Evolutionary conservation across 2,113 vertebrate genomes (phyloP), one percentile per base, ranked within the genome.

Genomic region (Pavo muticus): DNA sequence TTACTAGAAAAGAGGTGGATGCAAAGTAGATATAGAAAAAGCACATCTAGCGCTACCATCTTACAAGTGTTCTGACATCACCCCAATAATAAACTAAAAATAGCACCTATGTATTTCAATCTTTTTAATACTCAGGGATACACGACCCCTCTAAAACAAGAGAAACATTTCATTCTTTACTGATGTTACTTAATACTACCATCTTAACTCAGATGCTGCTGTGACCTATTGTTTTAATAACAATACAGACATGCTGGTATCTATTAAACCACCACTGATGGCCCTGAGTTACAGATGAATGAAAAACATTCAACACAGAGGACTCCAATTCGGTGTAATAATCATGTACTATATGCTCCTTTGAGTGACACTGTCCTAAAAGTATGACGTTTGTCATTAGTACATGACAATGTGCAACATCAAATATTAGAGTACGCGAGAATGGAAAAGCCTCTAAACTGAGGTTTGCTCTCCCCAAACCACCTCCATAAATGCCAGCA

Each of bases 211-310:
- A 8, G 47, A 20, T 25, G 47, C 40, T 68, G 44, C 69, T 69
- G 65, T 39, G 40, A 91, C 65, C 57, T 68, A 24, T 4, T 30
- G 57, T 83, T 88, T 84, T 29, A 78, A 8, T 54, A 74, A 52
- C 0, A 2, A 47, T 2, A 64, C 59, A 56, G 60, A 71, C 39
- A 60, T 25, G 25, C 9, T 0, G 1, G 42, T 10, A 50, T 30
- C 83, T 45, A 69, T 40, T 40, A 72, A 79, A 57, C 37, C 42
- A 71, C 24, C 56, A n/a, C 0, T 8, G 17, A 75, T 4, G 59
- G 56, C 11, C 70, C 57, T 30, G 21, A 77, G 68, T 19, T n/a
- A 71, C 25, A 68, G 59, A 50, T 2, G 32, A 92, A 79, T 11
- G 14, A 30, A 52, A 67, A 56, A 0, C 77, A 35, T 17, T 86